Conservation (phyloP, 2,888 invertebrate genomes). For the Acleris laterana region DNA sequence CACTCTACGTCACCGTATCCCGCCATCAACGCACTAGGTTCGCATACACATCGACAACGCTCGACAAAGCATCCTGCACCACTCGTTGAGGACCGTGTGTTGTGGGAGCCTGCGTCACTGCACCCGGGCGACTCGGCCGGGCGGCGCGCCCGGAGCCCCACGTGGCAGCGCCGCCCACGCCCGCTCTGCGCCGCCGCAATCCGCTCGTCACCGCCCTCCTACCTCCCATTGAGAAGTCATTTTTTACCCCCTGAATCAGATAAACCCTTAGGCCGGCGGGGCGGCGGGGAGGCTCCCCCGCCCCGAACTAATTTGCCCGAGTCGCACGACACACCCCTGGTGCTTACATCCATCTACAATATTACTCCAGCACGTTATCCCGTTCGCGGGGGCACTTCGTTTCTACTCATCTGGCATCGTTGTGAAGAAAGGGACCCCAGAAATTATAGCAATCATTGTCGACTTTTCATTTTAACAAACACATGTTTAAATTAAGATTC, state of each 20-base stretch:
- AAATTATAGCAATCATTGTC: constrained; percentile 56
- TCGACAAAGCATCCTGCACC: constrained; percentile 47
- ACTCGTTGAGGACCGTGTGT: constrained; percentile 49
- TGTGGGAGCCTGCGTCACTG: constrained; percentile 47
- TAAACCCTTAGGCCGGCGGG: constrained; percentile 71
- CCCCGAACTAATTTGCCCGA: constrained; percentile 84
- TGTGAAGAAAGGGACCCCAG: constrained; percentile 67
- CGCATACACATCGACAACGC: constrained; percentile 60
- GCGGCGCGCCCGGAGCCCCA: constrained; percentile 60
- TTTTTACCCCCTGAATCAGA: constrained; percentile 83
- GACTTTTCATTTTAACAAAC: constrained; percentile 27
- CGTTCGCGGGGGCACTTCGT: constrained; percentile 78
- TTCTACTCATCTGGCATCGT: constrained; percentile 72
- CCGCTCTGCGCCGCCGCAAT: constrained; percentile 69
- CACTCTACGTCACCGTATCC: constrained; percentile 64
- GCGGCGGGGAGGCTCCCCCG: constrained; percentile 73
- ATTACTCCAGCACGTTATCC: constrained; percentile 83
- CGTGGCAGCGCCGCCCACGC: constrained; percentile 80
- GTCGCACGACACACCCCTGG: constrained; percentile 83
- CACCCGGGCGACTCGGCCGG: constrained; percentile 51
- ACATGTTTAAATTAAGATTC: background rate
- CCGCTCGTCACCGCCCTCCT: constrained; percentile 65
- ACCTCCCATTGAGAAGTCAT: constrained; percentile 83
- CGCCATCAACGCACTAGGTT: constrained; percentile 66
- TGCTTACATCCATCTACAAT: constrained; percentile 84